Evolutionary conservation across 2,113 vertebrate genomes (phyloP).

Genomic region (Panthera uncia): DNA sequence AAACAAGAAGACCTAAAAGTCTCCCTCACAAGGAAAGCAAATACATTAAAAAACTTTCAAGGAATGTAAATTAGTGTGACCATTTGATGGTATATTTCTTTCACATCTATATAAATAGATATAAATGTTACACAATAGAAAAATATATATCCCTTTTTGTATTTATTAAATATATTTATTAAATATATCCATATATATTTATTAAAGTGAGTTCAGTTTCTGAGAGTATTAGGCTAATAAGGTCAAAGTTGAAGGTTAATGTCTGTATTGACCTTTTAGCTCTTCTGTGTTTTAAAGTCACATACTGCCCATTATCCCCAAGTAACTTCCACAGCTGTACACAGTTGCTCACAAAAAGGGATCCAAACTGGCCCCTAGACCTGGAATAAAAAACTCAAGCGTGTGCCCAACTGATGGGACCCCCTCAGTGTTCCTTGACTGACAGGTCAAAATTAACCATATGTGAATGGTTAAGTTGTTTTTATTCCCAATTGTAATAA

Average conservation of each 20-base stretch:
- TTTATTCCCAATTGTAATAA: not conserved
- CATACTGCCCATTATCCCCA: not conserved
- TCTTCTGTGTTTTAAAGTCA: not conserved
- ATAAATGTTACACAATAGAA: not conserved
- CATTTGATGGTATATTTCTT: not conserved
- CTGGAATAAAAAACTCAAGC: not conserved
- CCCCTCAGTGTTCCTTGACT: not conserved
- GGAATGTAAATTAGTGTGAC: not conserved
- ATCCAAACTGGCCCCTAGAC: not conserved
- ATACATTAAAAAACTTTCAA: not conserved
- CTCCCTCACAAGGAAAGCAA: not conserved
- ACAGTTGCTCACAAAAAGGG: not conserved
- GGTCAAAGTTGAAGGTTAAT: not conserved
- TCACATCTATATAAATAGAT: not conserved
- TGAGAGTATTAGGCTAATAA: not conserved
- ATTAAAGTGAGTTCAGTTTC: not conserved
- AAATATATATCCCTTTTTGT: not conserved
- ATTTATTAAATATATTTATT: not conserved
- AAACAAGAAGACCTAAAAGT: not conserved
- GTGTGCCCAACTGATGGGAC: rapidly evolving
- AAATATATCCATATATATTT: not conserved
- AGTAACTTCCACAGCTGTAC: not conserved
- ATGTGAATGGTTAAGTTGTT: not conserved
- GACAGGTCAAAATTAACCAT: not conserved
- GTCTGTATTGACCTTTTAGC: not conserved